Evolutionary conservation across 2,888 invertebrate genomes (phyloP).

Genomic region (Dicroscelio sp.): DNA sequence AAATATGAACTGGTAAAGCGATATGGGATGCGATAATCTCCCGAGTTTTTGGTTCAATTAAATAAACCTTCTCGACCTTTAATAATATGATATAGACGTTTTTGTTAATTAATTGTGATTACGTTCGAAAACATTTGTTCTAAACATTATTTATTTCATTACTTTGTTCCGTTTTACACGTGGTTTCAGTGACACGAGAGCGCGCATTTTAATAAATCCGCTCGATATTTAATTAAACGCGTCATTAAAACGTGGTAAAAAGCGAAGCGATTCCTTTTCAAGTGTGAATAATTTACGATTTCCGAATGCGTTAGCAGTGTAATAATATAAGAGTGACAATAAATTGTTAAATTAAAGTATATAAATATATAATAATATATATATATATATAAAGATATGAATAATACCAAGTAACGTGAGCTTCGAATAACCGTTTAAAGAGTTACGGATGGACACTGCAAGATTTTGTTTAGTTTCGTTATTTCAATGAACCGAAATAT

Average conservation of each 20-base stretch:
- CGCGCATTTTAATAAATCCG: slow-evolving; percentile 24
- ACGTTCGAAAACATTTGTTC: too few species aligned
- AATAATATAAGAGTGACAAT: slow-evolving; percentile 63
- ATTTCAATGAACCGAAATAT: neutral
- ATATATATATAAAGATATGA: slow-evolving; percentile 52
- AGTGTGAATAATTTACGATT: slow-evolving; percentile 3
- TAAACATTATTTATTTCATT: too few species aligned
- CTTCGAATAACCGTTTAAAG: slow-evolving; percentile 17
- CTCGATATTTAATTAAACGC: slow-evolving; percentile 37
- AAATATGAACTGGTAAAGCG: neutral
- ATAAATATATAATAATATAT: slow-evolving; percentile 60
- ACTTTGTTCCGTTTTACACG: too few species aligned
- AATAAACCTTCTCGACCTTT: too few species aligned
- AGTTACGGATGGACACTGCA: neutral
- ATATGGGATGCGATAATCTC: too few species aligned
- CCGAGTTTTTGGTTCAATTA: too few species aligned
- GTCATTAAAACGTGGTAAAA: slow-evolving; percentile 3
- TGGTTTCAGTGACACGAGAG: too few species aligned
- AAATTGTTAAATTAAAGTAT: slow-evolving; percentile 61
- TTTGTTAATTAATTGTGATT: too few species aligned
- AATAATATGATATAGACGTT: too few species aligned
- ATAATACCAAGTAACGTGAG: slow-evolving; percentile 4
- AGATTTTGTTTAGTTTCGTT: slow-evolving; percentile 16
- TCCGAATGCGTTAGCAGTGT: slow-evolving; percentile 27
- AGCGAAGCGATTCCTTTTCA: slow-evolving; percentile 14